A percentile compares a stretch with the other conserved stretches of the same genome.
phyloP scores from a whole-genome alignment of 2,888 invertebrate genomes.

The Rhamphomyia laevipes region DNA sequence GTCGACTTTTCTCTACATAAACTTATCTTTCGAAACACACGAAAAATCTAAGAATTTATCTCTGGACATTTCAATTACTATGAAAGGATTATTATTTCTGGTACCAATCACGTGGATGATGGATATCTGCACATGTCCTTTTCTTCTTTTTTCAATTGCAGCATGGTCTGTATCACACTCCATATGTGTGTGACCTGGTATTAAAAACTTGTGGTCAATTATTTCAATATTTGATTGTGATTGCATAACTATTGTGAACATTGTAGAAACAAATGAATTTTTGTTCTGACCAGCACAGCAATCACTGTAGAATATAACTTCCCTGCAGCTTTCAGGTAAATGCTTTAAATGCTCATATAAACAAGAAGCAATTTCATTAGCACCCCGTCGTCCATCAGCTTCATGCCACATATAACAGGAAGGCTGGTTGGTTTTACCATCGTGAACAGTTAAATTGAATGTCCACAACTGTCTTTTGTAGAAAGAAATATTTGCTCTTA shows the following conservation, averaged over 20 bases:
- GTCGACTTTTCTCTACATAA: background rate
- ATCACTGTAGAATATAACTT: conserved; percentile 2
- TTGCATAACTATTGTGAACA: conserved; percentile 6
- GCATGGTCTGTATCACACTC: background rate
- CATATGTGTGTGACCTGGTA: background rate
- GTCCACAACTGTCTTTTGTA: conserved; percentile 2
- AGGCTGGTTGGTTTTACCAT: background rate
- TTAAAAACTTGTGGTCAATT: conserved; percentile 5
- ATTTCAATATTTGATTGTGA: conserved; percentile 1
- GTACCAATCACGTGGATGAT: background rate
- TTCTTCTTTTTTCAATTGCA: background rate
- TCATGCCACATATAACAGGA: conserved; percentile 4
- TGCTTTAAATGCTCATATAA: background rate
- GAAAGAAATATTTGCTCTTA: background rate
- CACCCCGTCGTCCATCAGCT: background rate
- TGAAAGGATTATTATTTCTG: background rate
- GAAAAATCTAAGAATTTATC: background rate
- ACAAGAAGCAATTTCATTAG: conserved; percentile 3
- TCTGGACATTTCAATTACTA: background rate
- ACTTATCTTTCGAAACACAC: background rate
- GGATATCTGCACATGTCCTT: background rate
- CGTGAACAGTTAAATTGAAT: conserved; percentile 1
- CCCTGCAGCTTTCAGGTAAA: background rate
- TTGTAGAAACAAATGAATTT: background rate
- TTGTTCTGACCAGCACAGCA: conserved; percentile 1